Base-by-base conservation (phyloP, 1,140 invertebrate species). In the Anadara kagoshimensis region DNA sequence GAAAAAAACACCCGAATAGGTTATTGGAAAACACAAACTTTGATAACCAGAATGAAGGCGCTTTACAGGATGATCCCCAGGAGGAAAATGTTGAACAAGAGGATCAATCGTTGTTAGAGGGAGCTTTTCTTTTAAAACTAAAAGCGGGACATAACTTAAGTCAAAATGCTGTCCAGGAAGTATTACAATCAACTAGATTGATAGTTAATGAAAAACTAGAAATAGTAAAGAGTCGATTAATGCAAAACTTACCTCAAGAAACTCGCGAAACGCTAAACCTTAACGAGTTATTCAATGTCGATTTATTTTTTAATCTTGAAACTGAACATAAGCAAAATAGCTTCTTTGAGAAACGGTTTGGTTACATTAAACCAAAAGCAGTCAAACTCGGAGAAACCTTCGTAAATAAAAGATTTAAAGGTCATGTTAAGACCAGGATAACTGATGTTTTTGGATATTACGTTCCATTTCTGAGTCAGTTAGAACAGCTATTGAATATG, bases 251-350 rank as follows among this genome's bases (percentile, higher is more conserved):
- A 14, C 44, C 62, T 26, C 1, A 44, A 12, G 44, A 64, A 51
- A 36, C 51, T n/a, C 44, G n/a, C n/a, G 10, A 24, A 44, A 16
- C 62, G n/a, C 24, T 64, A 49, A 43, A 64, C n/a, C 51, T 51
- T 18, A 24, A 51, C 29, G 45, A 51, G 20, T 24, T 64, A 24
- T 64, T 64, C n/a, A 47, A 43, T 14, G 47, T 49, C 45, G 29
- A 18, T 51, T 51, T 36, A 64, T 64, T 64, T 51, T 4, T 26
- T 26, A 47, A 24, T 16, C 29, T 64, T 49, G 62, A 64, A 24
- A 64, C 62, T 20, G 62, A 64, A 29, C 29, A 49, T 64, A 26
- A 26, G n/a, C 62, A 64, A 51, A 47, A 64, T 29, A 64, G 51
- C 29, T 51, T 14, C 51, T 51, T 64, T 14, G 16, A 26, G 36